Percentiles rank a stretch among this genome's conserved stretches.
These are phyloP conservation scores for Thunnus albacares DNA, from an alignment of 2,797 vertebrate species.

Conservation along the genomic window DNA sequence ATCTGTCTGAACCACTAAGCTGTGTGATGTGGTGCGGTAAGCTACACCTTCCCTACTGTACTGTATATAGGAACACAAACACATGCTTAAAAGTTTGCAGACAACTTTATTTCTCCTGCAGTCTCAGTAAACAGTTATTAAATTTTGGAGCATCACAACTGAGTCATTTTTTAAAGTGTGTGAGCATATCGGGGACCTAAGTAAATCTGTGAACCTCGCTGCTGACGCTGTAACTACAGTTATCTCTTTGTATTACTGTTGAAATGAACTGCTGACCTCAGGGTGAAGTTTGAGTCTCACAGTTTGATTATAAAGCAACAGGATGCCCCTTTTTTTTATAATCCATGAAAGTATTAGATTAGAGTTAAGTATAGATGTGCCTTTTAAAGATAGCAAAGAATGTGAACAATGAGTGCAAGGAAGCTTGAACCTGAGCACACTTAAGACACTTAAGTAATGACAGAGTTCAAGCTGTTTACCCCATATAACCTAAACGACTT, in stretches of 20 bases:
- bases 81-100: background rate
- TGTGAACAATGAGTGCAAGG: background rate
- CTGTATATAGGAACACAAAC: background rate
- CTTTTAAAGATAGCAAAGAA: background rate
- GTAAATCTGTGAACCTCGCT: background rate
- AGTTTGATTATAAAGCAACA: background rate
- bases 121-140: background rate
- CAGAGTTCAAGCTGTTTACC: no score
- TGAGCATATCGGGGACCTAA: background rate
- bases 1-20: background rate
- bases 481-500: no score
- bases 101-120: background rate
- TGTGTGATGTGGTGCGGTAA: background rate
- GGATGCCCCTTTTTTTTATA: background rate
- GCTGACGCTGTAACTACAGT: background rate
- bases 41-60: background rate
- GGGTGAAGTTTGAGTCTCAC: background rate
- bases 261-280: background rate
- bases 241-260: background rate
- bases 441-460: background rate
- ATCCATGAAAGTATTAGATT: background rate
- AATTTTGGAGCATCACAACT: background rate
- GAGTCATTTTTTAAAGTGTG: background rate
- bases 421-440: background rate
- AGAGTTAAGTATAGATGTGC: background rate